A percentile compares a stretch with the other conserved stretches of the same genome.
phyloP scores from a whole-genome alignment of 2,888 invertebrate genomes.

The Lepas anatifera region DNA sequence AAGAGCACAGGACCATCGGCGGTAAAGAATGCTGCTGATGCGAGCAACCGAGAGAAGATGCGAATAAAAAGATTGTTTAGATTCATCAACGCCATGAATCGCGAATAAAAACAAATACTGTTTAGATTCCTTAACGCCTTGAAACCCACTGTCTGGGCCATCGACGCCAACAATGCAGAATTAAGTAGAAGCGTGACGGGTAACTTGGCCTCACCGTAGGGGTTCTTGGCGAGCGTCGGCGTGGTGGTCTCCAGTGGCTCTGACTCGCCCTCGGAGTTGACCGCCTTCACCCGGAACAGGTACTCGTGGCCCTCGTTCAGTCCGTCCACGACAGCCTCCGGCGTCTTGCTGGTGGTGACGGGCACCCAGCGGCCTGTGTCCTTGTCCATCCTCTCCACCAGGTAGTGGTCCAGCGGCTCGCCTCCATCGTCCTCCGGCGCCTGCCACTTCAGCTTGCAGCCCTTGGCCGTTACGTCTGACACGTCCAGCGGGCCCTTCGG shows the following conservation, averaged over 20 bases:
- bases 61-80: too few relatives aligned
- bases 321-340: constrained; percentile 76
- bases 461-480: constrained; percentile 79
- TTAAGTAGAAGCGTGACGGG: too few relatives aligned
- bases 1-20: too few relatives aligned
- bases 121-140: too few relatives aligned
- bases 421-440: constrained; percentile 95
- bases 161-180: too few relatives aligned
- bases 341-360: constrained; percentile 73
- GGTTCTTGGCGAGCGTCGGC: constrained; percentile 68
- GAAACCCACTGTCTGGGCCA: too few relatives aligned
- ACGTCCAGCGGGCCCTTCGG: constrained; percentile 91
- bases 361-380: constrained; percentile 89
- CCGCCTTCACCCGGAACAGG: constrained; percentile 85
- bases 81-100: too few relatives aligned
- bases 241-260: constrained; percentile 70
- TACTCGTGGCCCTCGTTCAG: constrained; percentile 88
- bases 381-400: constrained; percentile 91
- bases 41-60: too few relatives aligned
- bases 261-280: constrained; percentile 89
- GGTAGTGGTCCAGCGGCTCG: constrained; percentile 81
- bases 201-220: constrained; percentile 50
- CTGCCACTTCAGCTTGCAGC: constrained; percentile 89
- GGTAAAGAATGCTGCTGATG: too few relatives aligned
- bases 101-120: too few relatives aligned